Evolutionary conservation across 2,113 vertebrate genomes (phyloP).

Genomic region (Synchiropus splendidus): DNA sequence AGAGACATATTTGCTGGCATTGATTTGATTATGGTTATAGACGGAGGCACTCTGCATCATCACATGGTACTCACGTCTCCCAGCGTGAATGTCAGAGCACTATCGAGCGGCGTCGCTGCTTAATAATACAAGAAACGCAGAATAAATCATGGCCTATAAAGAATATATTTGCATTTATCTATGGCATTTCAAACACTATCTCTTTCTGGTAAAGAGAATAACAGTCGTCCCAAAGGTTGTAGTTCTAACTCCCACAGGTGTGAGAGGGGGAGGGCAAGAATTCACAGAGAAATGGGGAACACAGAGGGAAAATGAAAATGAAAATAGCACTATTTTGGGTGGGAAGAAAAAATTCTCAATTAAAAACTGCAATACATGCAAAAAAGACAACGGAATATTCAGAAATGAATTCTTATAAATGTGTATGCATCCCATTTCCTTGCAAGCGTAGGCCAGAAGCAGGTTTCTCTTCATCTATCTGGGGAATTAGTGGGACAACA

Average conservation of each 20-base stretch:
- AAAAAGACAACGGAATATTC: too few relatives aligned
- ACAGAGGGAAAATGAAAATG: too few relatives aligned
- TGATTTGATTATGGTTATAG: slow-evolving; percentile 43
- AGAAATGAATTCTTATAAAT: too few relatives aligned
- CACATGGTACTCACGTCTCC: slow-evolving; percentile 13
- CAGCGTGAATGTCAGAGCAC: slow-evolving; percentile 1
- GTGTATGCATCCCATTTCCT: too few relatives aligned
- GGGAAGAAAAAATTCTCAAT: too few relatives aligned
- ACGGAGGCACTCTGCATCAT: slow-evolving; percentile 18
- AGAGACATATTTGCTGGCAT: slow-evolving; percentile 25
- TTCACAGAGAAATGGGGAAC: too few relatives aligned
- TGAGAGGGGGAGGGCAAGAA: slow-evolving; percentile 18
- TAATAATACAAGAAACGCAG: slow-evolving; percentile 5
- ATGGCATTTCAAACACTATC: slow-evolving; percentile 4
- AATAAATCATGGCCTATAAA: slow-evolving; percentile 7
- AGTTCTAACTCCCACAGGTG: slow-evolving; percentile 30
- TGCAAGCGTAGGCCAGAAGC: slow-evolving; percentile 12
- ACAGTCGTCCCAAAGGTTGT: slow-evolving; percentile 11
- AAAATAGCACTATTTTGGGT: too few relatives aligned
- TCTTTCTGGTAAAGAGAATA: slow-evolving; percentile 13
- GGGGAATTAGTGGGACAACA: too few relatives aligned
- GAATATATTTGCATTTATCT: slow-evolving; percentile 18
- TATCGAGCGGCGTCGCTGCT: slow-evolving; percentile 4
- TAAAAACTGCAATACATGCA: too few relatives aligned
- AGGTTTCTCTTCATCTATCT: slow-evolving; percentile 26